Evolutionary conservation across 2,888 invertebrate genomes (phyloP).

Genomic region (Pollenia griseotomentosa): DNA sequence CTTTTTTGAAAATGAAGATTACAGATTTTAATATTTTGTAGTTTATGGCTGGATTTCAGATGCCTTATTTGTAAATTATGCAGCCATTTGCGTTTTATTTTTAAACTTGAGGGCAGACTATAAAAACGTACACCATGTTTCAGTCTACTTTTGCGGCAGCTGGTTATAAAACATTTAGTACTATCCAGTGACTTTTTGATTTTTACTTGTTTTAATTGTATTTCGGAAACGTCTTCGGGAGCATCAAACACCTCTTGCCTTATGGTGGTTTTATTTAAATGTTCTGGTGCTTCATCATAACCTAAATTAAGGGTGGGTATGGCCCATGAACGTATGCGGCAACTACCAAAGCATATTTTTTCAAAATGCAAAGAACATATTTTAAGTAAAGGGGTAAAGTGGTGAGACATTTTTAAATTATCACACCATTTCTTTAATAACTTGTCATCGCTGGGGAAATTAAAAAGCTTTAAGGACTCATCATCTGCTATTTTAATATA

Average conservation of each 20-base stretch:
- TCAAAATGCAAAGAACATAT: constrained; percentile 75
- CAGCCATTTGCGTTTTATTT: constrained; percentile 79
- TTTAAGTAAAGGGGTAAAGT: constrained; percentile 71
- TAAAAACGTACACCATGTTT: constrained; percentile 80
- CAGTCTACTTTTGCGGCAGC: constrained; percentile 77
- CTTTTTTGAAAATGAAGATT: constrained; percentile 80
- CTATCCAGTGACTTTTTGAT: constrained; percentile 75
- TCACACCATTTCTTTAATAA: constrained; percentile 74
- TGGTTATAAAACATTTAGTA: constrained; percentile 77
- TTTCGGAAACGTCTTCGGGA: constrained; percentile 10
- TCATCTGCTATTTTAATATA: constrained; percentile 57
- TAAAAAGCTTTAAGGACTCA: constrained; percentile 69
- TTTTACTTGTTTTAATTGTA: constrained; percentile 74
- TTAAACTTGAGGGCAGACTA: constrained; percentile 76
- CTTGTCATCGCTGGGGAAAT: constrained; percentile 73
- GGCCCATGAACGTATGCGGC: constrained; percentile 75
- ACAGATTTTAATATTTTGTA: constrained; percentile 76
- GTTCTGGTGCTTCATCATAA: constrained; percentile 54
- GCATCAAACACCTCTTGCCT: constrained; percentile 52
- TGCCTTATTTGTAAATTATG: constrained; percentile 78
- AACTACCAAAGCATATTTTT: constrained; percentile 74
- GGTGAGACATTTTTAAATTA: constrained; percentile 74
- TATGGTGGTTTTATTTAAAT: constrained; percentile 60
- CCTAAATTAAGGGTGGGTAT: constrained; percentile 75
- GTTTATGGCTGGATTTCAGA: constrained; percentile 62